Conservation (phyloP, 92 coral and sea anemone species). For the Siderastrea siderea region DNA sequence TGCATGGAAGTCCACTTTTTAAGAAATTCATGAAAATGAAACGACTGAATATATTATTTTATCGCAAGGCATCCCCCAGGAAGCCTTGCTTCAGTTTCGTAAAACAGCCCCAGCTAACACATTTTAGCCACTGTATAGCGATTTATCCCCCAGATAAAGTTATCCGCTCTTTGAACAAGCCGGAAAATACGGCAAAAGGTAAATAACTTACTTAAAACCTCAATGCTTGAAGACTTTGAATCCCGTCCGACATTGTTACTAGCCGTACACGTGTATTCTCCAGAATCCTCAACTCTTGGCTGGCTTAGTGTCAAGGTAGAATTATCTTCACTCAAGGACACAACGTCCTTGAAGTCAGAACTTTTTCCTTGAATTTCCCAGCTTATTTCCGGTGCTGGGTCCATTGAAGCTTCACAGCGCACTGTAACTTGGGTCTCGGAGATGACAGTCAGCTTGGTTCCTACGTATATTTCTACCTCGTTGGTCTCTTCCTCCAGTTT, state of each 20-base stretch:
- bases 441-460: conserved; percentile 82
- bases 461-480: conserved; percentile 42
- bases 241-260: conserved; percentile 80
- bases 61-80: too few species aligned
- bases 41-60: too few species aligned
- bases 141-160: too few species aligned
- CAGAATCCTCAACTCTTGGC: conserved; percentile 67
- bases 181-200: neutral
- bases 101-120: too few species aligned
- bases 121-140: too few species aligned
- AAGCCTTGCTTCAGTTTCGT: too few species aligned
- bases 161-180: neutral
- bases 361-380: conserved; percentile 60
- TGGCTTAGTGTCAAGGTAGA: conserved; percentile 51
- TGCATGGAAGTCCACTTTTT: too few species aligned
- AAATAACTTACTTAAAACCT: conserved; percentile 71
- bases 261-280: conserved; percentile 86
- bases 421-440: conserved; percentile 78
- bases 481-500: conserved; percentile 5
- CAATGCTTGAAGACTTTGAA: conserved; percentile 66
- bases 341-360: conserved; percentile 54
- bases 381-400: conserved; percentile 61
- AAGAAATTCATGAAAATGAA: too few species aligned
- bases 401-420: conserved; percentile 67
- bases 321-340: conserved; percentile 42